Evolutionary conservation across 2,888 invertebrate species (phyloP).

Genomic region (Xylophagus ater): DNA sequence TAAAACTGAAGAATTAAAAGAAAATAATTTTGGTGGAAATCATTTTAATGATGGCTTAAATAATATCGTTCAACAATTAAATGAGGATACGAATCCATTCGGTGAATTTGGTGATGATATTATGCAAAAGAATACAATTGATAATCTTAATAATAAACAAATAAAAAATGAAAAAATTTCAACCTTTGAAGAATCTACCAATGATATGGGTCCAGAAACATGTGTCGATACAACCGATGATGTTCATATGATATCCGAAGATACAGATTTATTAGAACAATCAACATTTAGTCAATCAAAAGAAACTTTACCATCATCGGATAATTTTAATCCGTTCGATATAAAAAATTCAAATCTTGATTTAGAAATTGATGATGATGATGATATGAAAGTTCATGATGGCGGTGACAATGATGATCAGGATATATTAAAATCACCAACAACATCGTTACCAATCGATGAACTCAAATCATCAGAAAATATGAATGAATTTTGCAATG

Average conservation of each 20-base stretch:
- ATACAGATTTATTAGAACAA: constrained; percentile 18
- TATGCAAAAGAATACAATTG: neutral
- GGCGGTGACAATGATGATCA: constrained; percentile 11
- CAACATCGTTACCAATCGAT: neutral
- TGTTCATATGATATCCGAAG: constrained; percentile 24
- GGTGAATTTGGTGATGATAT: neutral
- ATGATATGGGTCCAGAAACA: constrained; percentile 65
- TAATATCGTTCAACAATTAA: constrained; percentile 10
- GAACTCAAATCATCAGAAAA: neutral
- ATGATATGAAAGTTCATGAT: constrained; percentile 13
- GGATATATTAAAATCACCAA: constrained; percentile 1
- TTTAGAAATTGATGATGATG: constrained; percentile 12
- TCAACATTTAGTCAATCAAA: constrained; percentile 22
- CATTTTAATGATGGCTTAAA: constrained; percentile 16
- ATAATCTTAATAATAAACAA: constrained; percentile 25
- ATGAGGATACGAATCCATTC: constrained; percentile 9
- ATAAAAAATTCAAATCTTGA: constrained; percentile 16
- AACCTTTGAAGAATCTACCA: constrained; percentile 45
- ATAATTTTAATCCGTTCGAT: constrained; percentile 21
- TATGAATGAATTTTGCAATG: neutral
- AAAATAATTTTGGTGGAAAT: constrained; percentile 14
- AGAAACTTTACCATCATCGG: constrained; percentile 21
- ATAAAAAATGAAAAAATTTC: constrained; percentile 40
- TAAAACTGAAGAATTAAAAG: constrained; percentile 17
- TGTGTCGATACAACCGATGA: constrained; percentile 58